Evolutionary conservation across 2,888 invertebrate genomes (phyloP), one percentile per base, ranked within the genome.

Genomic region (Drosophila barbarae): DNA sequence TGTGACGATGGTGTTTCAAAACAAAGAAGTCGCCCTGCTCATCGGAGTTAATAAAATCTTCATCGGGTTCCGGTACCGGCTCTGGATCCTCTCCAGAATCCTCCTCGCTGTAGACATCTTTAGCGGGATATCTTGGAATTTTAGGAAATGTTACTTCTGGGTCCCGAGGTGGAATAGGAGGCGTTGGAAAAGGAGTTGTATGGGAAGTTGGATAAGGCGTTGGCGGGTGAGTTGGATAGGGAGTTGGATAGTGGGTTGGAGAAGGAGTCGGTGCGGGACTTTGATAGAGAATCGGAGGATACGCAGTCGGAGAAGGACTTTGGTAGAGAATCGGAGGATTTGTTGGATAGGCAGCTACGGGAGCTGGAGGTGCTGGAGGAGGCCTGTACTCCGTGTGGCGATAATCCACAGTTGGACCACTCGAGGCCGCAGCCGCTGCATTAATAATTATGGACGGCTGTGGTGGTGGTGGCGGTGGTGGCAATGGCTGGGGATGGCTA

Each of bases 371-470:
- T 8, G 47, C 35, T 15, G 42, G 57, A 30, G 26, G 49, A 2
- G 64, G 53, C 4, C 26, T 41, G 34, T 63, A 60, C 3, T 32
- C 42, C 1, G 41, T 36, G 18, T 15, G 30, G 5, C 26, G 32
- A 30, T 63, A 61, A 39, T 60, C 59, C 12, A 46, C 30, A n/a
- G 41, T 42, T 8, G 57, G 64, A 5, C 75, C 85, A 52, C 81
- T 71, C 5, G 85, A 52, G 1, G 86, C 87, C n/a, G 84, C 86
- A 26, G 86, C 86, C 13, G 86, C 87, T 2, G 88, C 88, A 72
- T 88, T 87, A 41, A 88, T 87, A n/a, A 88, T 76, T 38, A 87
- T 87, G 26, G 86, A 58, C 5, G 79, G 85, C 21, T 54, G 55
- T 5, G 54, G 54, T 3, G 32, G 54, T 8, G 41, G 41, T 18